Base-by-base conservation (phyloP, 1,140 invertebrate genomes). In the Mesaphorura yosii region DNA sequence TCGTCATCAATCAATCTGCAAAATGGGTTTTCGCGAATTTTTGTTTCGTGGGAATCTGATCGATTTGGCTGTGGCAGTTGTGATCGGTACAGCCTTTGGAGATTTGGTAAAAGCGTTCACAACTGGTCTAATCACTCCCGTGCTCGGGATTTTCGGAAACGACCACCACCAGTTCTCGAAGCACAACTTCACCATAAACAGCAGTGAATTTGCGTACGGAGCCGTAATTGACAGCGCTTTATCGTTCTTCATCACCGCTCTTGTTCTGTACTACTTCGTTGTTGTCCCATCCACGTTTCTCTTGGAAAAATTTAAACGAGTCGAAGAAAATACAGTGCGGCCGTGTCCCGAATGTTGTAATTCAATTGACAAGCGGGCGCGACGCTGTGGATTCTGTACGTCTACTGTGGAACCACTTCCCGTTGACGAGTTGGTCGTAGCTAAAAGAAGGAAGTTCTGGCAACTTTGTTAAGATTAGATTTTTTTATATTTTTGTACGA, bases 231-330 rank as follows among this genome's bases (percentile, higher is more conserved):
- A 51, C 27, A 17, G 25, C 7, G 22, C 41, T 3, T 10, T 51
- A 6, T 20, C 48, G 14, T 51, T 51, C 22, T 22, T 51, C 17
- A 51, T 51, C n/a, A 51, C 48, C 26, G 48, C 48, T n/a, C 48
- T 51, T 5, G 29, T 51, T 20, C 48, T 51, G 19, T 51, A 51
- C 20, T 51, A 51, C 48, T 12, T 51, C 29, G 48, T 51, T 10
- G 48, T 51, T 22, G 48, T 40, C 17, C 48, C 48, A 15, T 23
- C 34, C 4, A 27, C 39, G n/a, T 51, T 34, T 34, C 7, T 51
- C 15, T 14, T 51, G 10, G 48, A 39, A 6, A 51, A 40, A 27
- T 39, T 51, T 10, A 39, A 14, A 27, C 23, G 12, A 42, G 20
- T 20, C 3, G 29, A 51, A 20, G 48, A 44, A 51, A 14, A 3